Evolutionary conservation across 1,140 invertebrate genomes (phyloP), one percentile per base, ranked within the genome.

Genomic region (Hylaeus volcanicus): DNA sequence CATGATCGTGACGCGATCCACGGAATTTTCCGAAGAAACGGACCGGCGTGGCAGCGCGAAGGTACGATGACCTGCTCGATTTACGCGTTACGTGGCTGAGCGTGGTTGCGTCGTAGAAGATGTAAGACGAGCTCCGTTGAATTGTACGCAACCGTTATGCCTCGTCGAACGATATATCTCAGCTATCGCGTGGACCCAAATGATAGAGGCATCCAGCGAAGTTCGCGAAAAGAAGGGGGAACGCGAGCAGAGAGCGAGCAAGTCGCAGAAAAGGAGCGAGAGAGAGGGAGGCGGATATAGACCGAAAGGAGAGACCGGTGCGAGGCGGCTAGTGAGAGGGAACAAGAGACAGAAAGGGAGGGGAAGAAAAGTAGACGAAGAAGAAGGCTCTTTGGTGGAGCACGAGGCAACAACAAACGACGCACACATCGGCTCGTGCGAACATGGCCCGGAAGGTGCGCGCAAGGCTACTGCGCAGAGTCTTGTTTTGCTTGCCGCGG

Each of bases 361-460:
- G 45, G 9, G 0, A 9, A 53, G 53, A 65, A 8, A 41, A 39
- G 69, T 37, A 60, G 15, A 15, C 26, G 61, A 45, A n/a, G 55
- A 64, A 61, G 78, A 53, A 71, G 48, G 77, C 76, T 48, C 64
- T 43, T 72, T 74, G 76, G 69, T 58, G 69, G 70, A 63, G 55
- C 63, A 79, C 64, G 76, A 82, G 56, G 81, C 76, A 71, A 69
- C 76, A 48, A 79, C 55, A 73, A 74, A 74, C 71, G 78, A 58
- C 60, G 45, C 68, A 61, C 51, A 68, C 76, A 74, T 70, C 66
- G 78, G 45, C 68, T 73, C 79, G 89, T 88, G 84, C 86, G 88
- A 88, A 88, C 85, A 89, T 85, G 88, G 86, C 85, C 89, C 89
- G 90, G 88, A 91, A 91, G 88, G 86, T 91, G 91, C 89, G 90